Percentiles rank a stretch among this genome's conserved stretches.
phyloP scores from a whole-genome alignment of 2,113 vertebrate genomes.

The Entelurus aequoreus region DNA sequence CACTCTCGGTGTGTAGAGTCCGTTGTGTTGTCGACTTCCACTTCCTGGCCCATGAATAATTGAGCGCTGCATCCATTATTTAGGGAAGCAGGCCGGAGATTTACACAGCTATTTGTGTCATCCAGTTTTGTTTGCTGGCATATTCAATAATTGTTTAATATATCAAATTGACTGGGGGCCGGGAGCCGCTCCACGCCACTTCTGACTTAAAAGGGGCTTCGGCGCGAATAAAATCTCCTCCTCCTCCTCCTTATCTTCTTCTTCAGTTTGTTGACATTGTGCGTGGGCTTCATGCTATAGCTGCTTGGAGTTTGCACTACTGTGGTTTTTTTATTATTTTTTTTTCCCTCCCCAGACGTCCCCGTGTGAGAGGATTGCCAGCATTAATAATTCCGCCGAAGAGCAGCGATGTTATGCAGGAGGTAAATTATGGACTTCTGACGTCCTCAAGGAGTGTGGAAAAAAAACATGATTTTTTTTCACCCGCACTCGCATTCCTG shows the following conservation, averaged over 20 bases:
- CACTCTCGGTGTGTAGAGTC: slow-evolving; percentile 30
- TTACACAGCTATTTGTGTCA: slow-evolving; percentile 65
- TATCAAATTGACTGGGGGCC: slow-evolving; percentile 65
- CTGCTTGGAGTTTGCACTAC: slow-evolving; percentile 32
- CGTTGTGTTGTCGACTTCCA: slow-evolving; percentile 47
- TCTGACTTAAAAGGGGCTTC: slow-evolving; percentile 6
- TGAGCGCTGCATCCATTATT: slow-evolving; percentile 66
- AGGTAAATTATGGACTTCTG: slow-evolving; percentile 13
- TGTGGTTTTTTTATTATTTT: slow-evolving; percentile 12
- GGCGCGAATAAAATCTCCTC: too few relatives aligned
- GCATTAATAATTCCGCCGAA: slow-evolving; percentile 24
- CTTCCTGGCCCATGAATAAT: slow-evolving; percentile 57
- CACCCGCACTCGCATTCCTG: neutral
- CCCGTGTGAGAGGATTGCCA: slow-evolving; percentile 4
- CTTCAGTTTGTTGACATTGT: slow-evolving; percentile 32
- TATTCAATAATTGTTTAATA: slow-evolving; percentile 76
- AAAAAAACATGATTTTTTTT: slow-evolving; percentile 1
- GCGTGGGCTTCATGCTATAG: neutral
- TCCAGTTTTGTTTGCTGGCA: slow-evolving; percentile 32
- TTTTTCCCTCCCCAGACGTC: slow-evolving; percentile 2
- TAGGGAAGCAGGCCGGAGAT: slow-evolving; percentile 61
- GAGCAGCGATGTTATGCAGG: slow-evolving; percentile 14
- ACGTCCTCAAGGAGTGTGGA: slow-evolving; percentile 1
- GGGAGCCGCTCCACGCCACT: neutral
- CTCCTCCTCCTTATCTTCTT: slow-evolving; percentile 18